A percentile compares a stretch with the other conserved stretches of the same genome.
These are phyloP conservation scores for Drosophila subsilvestris DNA, from an alignment of 2,888 invertebrate genomes.

Conservation along the genomic window DNA sequence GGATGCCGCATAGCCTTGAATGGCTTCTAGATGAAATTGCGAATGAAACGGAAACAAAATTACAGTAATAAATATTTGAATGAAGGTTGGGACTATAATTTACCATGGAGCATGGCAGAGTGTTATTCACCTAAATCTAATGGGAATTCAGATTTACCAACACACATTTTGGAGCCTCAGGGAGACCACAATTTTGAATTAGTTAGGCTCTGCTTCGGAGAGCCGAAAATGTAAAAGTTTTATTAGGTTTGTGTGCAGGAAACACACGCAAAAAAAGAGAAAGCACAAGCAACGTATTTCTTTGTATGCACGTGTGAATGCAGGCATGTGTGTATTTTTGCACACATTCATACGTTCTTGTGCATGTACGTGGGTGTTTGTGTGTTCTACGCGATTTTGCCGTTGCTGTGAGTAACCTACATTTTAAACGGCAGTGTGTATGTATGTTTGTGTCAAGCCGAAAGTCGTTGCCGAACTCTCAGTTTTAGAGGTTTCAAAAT, in stretches of 20 bases:
- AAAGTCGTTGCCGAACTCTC: slow-evolving; percentile 66
- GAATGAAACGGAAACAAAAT: slow-evolving; percentile 4
- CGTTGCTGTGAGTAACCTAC: slow-evolving; percentile 76
- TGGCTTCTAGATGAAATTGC: slow-evolving; percentile 7
- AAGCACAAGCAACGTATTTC: slow-evolving; percentile 42
- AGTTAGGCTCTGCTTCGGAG: not conserved
- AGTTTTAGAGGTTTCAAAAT: slow-evolving; percentile 38
- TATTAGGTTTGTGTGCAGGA: slow-evolving; percentile 37
- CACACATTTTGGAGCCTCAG: not conserved
- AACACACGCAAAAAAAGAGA: slow-evolving; percentile 39
- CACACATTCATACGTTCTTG: not conserved
- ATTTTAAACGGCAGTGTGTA: slow-evolving; percentile 71
- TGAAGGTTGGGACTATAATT: not conserved
- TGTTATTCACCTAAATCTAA: not conserved
- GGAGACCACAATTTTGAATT: not conserved
- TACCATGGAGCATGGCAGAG: not conserved
- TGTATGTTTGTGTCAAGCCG: slow-evolving; percentile 61
- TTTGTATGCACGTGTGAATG: slow-evolving; percentile 2
- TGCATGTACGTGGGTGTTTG: slow-evolving; percentile 28
- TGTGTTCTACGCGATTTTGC: slow-evolving; percentile 29
- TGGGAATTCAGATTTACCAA: not conserved
- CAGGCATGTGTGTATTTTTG: slow-evolving; percentile 31
- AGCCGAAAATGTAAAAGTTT: slow-evolving; percentile 35
- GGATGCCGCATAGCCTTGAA: slow-evolving; percentile 16
- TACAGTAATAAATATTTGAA: not conserved